Evolutionary conservation across 2,797 vertebrate genomes (phyloP).

Genomic region (Fringilla coelebs): DNA sequence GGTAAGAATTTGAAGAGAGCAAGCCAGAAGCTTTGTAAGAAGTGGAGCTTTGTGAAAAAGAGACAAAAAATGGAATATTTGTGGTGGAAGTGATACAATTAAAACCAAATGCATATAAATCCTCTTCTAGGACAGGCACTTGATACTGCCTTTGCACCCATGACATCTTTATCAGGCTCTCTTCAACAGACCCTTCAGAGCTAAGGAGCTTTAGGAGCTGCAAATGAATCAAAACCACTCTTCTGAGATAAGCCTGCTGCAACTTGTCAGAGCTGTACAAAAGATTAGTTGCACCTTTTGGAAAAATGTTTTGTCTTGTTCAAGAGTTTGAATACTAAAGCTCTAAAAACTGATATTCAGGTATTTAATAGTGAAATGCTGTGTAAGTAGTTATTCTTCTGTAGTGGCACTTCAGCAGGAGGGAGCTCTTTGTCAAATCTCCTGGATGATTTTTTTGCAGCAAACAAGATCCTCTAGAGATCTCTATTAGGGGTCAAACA

Average conservation of each 20-base stretch:
- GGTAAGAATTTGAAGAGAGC: not conserved
- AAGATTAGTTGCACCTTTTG: conserved; percentile 72
- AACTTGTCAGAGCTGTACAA: conserved; percentile 73
- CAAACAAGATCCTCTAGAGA: conserved; percentile 32
- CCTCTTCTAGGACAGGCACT: conserved; percentile 73
- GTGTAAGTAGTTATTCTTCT: conserved; percentile 51
- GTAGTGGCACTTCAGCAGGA: conserved; percentile 48
- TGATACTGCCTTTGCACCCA: not conserved
- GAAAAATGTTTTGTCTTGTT: conserved; percentile 73
- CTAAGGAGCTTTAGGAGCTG: conserved; percentile 75
- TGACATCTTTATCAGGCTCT: conserved; percentile 77
- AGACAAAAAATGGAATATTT: conserved; percentile 65
- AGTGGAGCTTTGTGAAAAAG: conserved; percentile 2
- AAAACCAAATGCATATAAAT: conserved; percentile 75
- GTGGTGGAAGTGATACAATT: conserved; percentile 73
- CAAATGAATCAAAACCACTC: conserved; percentile 72
- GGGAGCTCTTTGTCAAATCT: conserved; percentile 23
- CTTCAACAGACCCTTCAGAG: conserved; percentile 59
- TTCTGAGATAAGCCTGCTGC: conserved; percentile 76
- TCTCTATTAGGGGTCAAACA: conserved; percentile 10
- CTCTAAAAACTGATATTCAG: conserved; percentile 69
- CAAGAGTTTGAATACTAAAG: conserved; percentile 44
- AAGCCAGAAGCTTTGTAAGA: conserved; percentile 30
- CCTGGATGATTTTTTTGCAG: conserved; percentile 51
- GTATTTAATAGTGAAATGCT: conserved; percentile 60